Conservation (phyloP, 2,797 vertebrate genomes). For the Halcyon smyrnensis region DNA sequence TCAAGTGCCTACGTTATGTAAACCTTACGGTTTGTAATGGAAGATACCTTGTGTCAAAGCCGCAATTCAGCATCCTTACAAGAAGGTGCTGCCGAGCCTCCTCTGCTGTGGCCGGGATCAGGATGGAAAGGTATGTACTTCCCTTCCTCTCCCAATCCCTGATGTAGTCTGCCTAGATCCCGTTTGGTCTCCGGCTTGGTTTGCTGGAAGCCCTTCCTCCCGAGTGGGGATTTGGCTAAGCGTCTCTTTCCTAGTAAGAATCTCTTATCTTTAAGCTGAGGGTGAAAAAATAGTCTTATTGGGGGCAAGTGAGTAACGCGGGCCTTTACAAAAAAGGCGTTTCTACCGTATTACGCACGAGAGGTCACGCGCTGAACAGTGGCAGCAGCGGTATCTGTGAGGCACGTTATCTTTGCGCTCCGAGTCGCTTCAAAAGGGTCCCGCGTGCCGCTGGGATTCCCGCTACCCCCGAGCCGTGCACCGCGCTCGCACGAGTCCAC, state of each 20-base stretch:
- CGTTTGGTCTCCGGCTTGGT: not conserved
- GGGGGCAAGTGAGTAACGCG: not conserved
- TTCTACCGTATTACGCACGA: rapidly evolving
- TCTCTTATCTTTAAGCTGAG: not conserved
- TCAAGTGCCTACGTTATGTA: not conserved
- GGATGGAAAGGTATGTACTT: not conserved
- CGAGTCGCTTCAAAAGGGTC: not conserved
- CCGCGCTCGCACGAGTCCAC: rapidly evolving
- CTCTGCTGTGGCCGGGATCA: not conserved
- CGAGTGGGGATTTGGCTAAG: not conserved
- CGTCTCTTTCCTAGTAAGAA: not conserved
- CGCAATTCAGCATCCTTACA: not conserved
- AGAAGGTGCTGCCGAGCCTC: not conserved
- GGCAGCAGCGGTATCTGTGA: not conserved
- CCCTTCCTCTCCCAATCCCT: not conserved
- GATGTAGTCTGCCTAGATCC: not conserved
- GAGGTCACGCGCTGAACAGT: not conserved
- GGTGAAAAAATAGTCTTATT: not conserved
- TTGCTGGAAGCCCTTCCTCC: not conserved
- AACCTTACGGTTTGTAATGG: not conserved
- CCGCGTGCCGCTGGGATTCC: rapidly evolving
- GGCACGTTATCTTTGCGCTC: not conserved
- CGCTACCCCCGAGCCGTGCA: rapidly evolving
- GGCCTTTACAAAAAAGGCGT: rapidly evolving
- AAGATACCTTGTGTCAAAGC: not conserved